These are phyloP conservation scores for Neolamprologus sp. DNA, from an alignment of 2,113 vertebrate genomes.

Conservation along the genomic window DNA sequence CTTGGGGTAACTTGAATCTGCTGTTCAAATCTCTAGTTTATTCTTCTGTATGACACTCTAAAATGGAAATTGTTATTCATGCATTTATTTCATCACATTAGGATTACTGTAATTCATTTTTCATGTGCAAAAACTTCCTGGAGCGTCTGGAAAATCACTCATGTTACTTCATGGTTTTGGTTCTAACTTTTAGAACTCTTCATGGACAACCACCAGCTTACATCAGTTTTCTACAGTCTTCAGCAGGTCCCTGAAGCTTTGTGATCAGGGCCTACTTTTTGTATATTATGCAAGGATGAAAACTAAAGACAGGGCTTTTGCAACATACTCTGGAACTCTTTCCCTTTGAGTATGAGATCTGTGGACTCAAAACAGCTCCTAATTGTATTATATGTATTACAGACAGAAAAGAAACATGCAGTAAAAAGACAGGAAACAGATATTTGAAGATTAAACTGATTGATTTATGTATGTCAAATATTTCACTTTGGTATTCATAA, in stretches of 20 bases:
- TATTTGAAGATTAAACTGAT: neutral
- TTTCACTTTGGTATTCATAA: neutral
- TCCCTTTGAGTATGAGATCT: neutral
- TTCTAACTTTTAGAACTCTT: neutral
- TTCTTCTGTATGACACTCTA: neutral
- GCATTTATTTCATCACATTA: neutral
- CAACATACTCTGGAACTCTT: neutral
- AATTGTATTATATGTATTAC: neutral
- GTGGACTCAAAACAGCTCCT: neutral
- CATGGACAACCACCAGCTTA: neutral
- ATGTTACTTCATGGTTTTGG: neutral
- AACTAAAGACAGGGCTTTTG: neutral
- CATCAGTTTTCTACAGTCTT: neutral
- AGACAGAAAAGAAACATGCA: neutral
- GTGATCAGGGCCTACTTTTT: neutral
- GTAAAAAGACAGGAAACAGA: neutral
- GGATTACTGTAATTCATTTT: neutral
- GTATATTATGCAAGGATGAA: neutral
- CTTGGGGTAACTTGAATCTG: neutral
- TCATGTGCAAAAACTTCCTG: neutral
- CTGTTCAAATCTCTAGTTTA: neutral
- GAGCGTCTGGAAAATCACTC: neutral
- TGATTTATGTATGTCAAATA: neutral
- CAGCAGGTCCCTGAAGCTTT: neutral
- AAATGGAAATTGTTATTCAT: neutral